Evolutionary conservation across 2,113 vertebrate species (phyloP).

Genomic region (Vanacampus margaritifer): DNA sequence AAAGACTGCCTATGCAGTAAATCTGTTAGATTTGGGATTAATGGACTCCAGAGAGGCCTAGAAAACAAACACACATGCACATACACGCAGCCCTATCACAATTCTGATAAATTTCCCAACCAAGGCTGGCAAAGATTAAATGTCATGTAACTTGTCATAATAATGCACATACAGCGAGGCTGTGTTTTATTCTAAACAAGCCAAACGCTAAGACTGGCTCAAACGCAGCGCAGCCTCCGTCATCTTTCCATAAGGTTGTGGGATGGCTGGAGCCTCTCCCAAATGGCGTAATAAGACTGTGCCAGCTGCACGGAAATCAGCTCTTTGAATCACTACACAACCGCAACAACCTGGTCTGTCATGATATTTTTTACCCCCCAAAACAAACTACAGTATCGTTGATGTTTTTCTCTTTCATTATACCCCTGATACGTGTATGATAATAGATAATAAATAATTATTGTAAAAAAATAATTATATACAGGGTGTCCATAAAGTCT

Average conservation of each 20-base stretch:
- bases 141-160: constrained; percentile 43
- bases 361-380: no score
- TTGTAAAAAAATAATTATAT: no score
- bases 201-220: constrained; percentile 3
- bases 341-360: no score
- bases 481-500: no score
- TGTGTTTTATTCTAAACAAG: not conserved
- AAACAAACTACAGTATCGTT: no score
- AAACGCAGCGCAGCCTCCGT: not conserved
- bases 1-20: constrained; percentile 66
- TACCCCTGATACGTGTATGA: no score
- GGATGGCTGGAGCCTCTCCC: not conserved
- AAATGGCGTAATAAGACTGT: no score
- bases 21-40: constrained; percentile 75
- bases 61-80: constrained; percentile 46
- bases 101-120: constrained; percentile 62
- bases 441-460: no score
- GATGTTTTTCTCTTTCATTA: no score
- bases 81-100: constrained; percentile 39
- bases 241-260: not conserved
- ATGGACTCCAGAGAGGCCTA: constrained; percentile 66
- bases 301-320: no score
- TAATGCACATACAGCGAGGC: constrained; percentile 18
- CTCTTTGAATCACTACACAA: no score
- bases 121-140: constrained; percentile 40